Evolutionary conservation across 64 coral and sea anemone genomes (phyloP), one percentile per base, ranked within the genome.

Genomic region (Montipora foliosa): DNA sequence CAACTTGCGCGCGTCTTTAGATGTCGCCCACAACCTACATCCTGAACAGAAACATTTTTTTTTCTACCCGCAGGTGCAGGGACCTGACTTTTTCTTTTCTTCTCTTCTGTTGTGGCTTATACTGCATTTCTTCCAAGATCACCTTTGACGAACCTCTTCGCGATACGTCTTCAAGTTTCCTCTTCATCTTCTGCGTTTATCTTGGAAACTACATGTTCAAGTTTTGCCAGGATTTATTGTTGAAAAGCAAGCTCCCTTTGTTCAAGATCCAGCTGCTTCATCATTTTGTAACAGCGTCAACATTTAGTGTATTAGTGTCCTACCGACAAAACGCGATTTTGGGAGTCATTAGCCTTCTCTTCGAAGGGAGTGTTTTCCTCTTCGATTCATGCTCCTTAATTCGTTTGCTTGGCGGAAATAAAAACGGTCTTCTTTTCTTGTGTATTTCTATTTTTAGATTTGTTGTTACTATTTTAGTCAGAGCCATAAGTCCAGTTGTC

Each of bases 171-270:
- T 25, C 79, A 46, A 67, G 74, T 48, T 84, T 81, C 25, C 81
- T 94, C 67, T 62, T 89, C 50, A 53, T 94, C 16, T 97, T 97
- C 87, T 68, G 92, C 14, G 76, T 97, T 46, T 74, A 97, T 21
- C 92, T 97, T 14, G 95, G 95, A 7, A 93, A 97, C 89, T 97
- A 97, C 49, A 77, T 97, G 16, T 97, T 82, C 89, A 94, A 90
- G 75, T 83, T 81, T 37, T 78, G 80, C 49, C 95, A 97, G 66
- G 95, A 97, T n/a, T 87, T 84, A 5, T 73, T 92, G 25, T 7
- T 97, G 6, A 87, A 93, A 82, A 78, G 69, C 11, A 80, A 87
- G 53, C 85, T 91, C 21, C 89, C 88, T 1, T 60, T 92, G 15
- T 97, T 84, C 67, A 97, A 88, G 91, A 90, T 97, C 47, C 94